Percentiles rank a stretch among this genome's conserved stretches.
Conservation (phyloP, 2,113 vertebrate species). For the Raphicerus campestris region DNA sequence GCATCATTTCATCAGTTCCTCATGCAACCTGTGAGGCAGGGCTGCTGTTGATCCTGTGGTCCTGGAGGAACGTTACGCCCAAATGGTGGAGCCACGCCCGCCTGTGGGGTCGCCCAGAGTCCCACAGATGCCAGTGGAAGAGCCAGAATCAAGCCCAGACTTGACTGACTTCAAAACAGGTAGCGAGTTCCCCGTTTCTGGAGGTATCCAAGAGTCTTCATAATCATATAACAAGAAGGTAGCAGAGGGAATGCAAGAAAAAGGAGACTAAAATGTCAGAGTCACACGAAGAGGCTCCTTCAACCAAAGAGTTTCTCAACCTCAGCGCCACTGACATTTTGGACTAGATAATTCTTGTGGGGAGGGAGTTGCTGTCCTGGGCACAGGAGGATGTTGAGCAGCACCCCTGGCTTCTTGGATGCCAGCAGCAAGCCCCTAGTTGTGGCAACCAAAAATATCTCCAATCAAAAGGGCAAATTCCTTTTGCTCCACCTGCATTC, state of each 20-base stretch:
- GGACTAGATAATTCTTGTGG: background rate
- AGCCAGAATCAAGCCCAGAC: background rate
- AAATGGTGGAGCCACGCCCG: background rate
- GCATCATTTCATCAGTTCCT: background rate
- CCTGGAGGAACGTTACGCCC: background rate
- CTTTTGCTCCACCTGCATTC: background rate
- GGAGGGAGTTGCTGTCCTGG: background rate
- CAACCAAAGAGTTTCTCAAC: background rate
- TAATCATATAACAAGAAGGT: background rate
- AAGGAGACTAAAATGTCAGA: background rate
- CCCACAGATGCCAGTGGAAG: background rate
- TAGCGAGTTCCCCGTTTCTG: background rate
- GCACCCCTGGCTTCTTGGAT: background rate
- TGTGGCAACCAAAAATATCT: background rate
- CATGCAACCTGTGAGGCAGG: background rate
- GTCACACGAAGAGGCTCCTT: background rate
- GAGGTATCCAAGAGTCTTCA: background rate
- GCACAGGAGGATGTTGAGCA: accelerated
- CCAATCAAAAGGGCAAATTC: background rate
- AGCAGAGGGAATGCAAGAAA: background rate
- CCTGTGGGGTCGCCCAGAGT: background rate
- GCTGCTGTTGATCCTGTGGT: background rate
- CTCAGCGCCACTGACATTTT: background rate
- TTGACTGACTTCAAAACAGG: background rate
- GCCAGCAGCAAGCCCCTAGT: background rate